phyloP scores from a whole-genome alignment of 2,888 invertebrate genomes.

The Lutraria lutraria region DNA sequence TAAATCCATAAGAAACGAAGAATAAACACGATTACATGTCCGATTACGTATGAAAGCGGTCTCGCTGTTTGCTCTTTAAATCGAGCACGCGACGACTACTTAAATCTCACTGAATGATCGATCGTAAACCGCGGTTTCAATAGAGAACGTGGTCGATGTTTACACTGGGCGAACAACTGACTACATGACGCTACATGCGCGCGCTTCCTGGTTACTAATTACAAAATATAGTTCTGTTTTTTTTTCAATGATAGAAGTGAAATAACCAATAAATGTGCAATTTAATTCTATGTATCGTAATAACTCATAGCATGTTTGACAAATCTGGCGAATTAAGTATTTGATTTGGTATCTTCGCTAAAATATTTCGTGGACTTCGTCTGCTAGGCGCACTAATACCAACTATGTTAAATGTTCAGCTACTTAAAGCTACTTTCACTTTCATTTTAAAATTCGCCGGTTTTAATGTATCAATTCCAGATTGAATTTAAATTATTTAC shows the following conservation, averaged over 20 bases:
- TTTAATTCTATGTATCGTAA: not conserved
- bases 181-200: slow-evolving; percentile 61
- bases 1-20: slow-evolving; percentile 8
- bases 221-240: slow-evolving; percentile 51
- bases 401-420: not conserved
- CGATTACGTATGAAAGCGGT: slow-evolving; percentile 39
- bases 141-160: slow-evolving; percentile 63
- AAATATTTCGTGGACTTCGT: not conserved
- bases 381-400: not conserved
- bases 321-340: no score
- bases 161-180: slow-evolving; percentile 50
- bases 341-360: no score
- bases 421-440: not conserved
- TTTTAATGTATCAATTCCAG: no score
- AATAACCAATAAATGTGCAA: no score
- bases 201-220: slow-evolving; percentile 67
- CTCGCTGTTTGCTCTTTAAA: slow-evolving; percentile 30
- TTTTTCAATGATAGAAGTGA: not conserved
- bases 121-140: slow-evolving; percentile 50
- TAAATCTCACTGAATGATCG: slow-evolving; percentile 47
- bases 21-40: slow-evolving; percentile 51
- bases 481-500: no score
- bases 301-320: not conserved
- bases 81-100: slow-evolving; percentile 17
- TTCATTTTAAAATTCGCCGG: slow-evolving; percentile 12